phyloP scores from a whole-genome alignment of 2,113 vertebrate species.

The Nannospalax galili region DNA sequence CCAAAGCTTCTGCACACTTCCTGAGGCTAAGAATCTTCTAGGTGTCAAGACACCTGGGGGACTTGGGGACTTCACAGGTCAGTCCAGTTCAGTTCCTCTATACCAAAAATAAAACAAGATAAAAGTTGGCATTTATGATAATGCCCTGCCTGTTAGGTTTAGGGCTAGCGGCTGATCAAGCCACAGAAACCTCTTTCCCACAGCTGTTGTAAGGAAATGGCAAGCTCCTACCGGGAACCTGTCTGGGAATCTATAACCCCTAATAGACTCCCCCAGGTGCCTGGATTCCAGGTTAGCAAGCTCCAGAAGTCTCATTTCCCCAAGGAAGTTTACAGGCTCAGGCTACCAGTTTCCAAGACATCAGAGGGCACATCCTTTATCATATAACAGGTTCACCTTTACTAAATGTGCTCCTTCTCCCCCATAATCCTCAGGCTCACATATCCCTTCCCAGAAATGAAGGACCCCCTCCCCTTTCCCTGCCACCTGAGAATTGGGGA shows the following conservation, averaged over 20 bases:
- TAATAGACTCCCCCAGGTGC: not conserved
- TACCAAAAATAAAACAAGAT: not conserved
- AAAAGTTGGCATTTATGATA: not conserved
- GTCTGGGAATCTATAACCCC: not conserved
- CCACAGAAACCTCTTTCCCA: too few relatives aligned
- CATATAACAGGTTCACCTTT: not conserved
- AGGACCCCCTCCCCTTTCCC: too few relatives aligned
- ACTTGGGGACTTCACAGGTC: not conserved
- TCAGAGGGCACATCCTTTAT: not conserved
- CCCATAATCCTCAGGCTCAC: not conserved
- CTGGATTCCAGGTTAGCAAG: not conserved
- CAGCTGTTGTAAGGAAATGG: not conserved
- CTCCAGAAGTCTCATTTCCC: not conserved
- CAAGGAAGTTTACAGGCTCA: not conserved
- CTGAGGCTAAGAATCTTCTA: not conserved
- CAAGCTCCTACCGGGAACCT: not conserved
- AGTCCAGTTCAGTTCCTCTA: not conserved
- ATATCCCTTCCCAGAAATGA: not conserved
- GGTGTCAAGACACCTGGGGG: not conserved
- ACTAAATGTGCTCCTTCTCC: not conserved
- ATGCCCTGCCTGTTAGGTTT: not conserved
- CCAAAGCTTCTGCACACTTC: not conserved
- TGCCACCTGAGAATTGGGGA: not conserved
- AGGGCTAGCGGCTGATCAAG: not conserved
- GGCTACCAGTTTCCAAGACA: not conserved